A percentile compares a stretch with the other conserved stretches of the same genome.
These are phyloP conservation scores for Lepidurus arcticus DNA, from an alignment of 1,140 invertebrate species.

Conservation along the genomic window DNA sequence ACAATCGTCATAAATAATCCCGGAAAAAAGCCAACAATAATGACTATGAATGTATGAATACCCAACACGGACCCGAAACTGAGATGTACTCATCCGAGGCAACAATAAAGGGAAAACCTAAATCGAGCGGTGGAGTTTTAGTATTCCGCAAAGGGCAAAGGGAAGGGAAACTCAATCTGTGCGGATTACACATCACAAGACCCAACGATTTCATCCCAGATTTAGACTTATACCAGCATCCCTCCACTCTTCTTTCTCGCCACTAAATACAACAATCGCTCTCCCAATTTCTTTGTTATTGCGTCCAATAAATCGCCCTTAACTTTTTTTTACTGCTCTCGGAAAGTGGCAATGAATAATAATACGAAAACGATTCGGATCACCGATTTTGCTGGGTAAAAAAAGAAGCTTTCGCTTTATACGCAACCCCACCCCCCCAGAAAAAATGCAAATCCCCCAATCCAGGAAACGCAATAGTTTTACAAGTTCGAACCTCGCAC, in stretches of 20 bases:
- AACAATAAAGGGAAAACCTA: background rate
- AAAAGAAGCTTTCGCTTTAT: background rate
- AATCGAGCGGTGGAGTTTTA: background rate
- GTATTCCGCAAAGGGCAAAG: background rate
- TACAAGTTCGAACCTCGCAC: background rate
- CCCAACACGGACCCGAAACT: background rate
- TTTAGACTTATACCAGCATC: background rate
- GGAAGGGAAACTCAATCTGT: slow-evolving; percentile 5
- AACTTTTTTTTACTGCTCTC: background rate
- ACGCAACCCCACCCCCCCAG: background rate
- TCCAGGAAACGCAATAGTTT: slow-evolving; percentile 18
- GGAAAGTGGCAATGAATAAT: slow-evolving; percentile 22
- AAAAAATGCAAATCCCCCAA: slow-evolving; percentile 17
- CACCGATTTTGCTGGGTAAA: background rate
- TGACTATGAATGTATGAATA: background rate
- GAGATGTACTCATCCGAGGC: background rate
- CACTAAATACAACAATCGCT: slow-evolving; percentile 22
- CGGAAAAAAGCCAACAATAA: background rate
- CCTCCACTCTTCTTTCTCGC: slow-evolving; percentile 10
- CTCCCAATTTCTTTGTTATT: slow-evolving; percentile 12
- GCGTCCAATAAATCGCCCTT: background rate
- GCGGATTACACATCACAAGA: background rate
- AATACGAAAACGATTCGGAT: slow-evolving; percentile 22
- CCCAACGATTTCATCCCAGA: background rate
- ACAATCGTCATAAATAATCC: slow-evolving; percentile 22